A percentile compares a stretch with the other conserved stretches of the same genome.
phyloP scores from a whole-genome alignment of 2,113 vertebrate species.

The Alces alces region DNA sequence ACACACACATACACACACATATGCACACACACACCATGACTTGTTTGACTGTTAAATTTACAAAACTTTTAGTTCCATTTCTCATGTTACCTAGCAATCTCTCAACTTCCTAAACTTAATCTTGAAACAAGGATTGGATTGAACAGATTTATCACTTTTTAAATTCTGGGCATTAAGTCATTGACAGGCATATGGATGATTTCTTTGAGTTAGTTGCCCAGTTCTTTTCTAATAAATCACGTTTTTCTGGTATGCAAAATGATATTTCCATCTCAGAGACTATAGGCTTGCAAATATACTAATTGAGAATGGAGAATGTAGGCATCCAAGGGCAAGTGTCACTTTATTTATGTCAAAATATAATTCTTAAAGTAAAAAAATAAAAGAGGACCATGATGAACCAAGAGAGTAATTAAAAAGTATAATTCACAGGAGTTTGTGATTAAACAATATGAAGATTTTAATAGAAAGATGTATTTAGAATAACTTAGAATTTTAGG shows the following conservation, averaged over 20 bases:
- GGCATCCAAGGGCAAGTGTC: background rate
- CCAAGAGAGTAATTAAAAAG: background rate
- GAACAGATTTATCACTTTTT: background rate
- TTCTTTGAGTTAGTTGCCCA: background rate
- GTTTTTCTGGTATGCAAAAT: background rate
- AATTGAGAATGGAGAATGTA: background rate
- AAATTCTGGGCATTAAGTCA: background rate
- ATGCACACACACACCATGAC: background rate
- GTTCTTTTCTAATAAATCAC: background rate
- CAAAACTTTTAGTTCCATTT: background rate
- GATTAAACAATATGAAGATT: background rate
- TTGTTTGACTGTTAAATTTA: background rate
- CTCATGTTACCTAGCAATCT: background rate
- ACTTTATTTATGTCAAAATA: background rate
- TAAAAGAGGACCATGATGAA: background rate
- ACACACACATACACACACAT: background rate
- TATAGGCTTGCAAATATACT: background rate
- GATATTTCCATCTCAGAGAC: background rate
- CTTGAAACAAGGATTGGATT: background rate
- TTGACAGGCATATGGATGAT: accelerated
- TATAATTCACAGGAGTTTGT: background rate
- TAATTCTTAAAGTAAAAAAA: background rate
- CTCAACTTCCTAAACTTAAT: background rate
- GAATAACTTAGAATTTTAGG: background rate
- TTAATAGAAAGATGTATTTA: background rate